Conservation (phyloP, 2,888 invertebrate species). For the Amblyjoppa fuscipennis region DNA sequence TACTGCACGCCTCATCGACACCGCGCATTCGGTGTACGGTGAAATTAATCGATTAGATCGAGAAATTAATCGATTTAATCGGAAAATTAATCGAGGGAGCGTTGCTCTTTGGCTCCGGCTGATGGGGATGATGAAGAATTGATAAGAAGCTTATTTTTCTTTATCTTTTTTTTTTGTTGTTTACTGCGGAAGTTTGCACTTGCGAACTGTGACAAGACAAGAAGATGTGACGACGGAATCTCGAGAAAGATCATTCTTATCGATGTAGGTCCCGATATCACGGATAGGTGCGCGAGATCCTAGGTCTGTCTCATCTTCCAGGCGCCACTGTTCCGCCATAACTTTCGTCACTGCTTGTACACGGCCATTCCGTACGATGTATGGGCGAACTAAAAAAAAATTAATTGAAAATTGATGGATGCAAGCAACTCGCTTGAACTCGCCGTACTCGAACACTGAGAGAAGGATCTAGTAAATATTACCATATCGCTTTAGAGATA, state of each 20-base stretch:
- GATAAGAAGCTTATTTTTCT: constrained; percentile 46
- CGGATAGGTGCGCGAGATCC: constrained; percentile 16
- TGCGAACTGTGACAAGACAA: constrained; percentile 4
- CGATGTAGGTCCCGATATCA: constrained; percentile 72
- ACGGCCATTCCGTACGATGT: background rate
- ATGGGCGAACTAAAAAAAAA: background rate
- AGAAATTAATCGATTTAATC: constrained; percentile 29
- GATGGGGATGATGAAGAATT: constrained; percentile 40
- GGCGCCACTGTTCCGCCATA: constrained; percentile 32
- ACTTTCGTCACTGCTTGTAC: background rate
- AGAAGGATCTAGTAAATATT: too few species aligned
- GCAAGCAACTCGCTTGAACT: too few species aligned
- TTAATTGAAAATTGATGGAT: too few species aligned
- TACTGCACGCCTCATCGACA: constrained; percentile 31
- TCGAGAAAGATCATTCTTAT: constrained; percentile 64
- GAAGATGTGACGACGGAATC: constrained; percentile 36
- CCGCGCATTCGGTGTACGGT: constrained; percentile 29
- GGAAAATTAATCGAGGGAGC: constrained; percentile 54
- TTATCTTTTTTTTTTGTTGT: constrained; percentile 34
- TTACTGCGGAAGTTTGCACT: constrained; percentile 23
- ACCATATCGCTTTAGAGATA: too few species aligned
- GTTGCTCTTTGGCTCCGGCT: constrained; percentile 31
- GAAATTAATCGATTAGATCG: constrained; percentile 46
- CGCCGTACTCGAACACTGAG: too few species aligned
- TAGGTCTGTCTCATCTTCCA: constrained; percentile 32